phyloP scores from a whole-genome alignment of 2,797 vertebrate species.

The Margarornis squamiger region DNA sequence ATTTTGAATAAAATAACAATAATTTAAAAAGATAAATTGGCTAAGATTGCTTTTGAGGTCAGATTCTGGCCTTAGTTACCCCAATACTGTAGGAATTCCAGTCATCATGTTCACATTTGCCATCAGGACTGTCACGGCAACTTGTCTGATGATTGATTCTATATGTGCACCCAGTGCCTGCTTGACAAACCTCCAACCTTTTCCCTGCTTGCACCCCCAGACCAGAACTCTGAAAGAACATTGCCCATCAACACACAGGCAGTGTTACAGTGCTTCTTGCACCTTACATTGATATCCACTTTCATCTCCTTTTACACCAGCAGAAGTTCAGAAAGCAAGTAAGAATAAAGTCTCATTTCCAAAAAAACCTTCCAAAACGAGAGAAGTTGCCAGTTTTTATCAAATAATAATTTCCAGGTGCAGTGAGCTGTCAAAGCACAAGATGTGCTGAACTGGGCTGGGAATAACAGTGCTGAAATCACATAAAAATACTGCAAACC shows the following conservation, averaged over 20 bases:
- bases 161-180: background rate
- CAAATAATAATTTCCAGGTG: slow-evolving; percentile 56
- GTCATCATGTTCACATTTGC: background rate
- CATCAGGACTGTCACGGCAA: background rate
- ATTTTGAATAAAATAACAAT: background rate
- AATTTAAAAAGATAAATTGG: background rate
- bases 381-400: slow-evolving; percentile 5
- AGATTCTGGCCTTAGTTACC: background rate
- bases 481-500: background rate
- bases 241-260: background rate
- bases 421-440: slow-evolving; percentile 43
- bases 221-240: background rate
- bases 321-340: background rate
- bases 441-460: background rate
- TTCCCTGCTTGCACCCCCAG: background rate
- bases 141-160: background rate
- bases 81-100: background rate
- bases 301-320: background rate
- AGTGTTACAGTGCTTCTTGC: background rate
- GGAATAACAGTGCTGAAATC: slow-evolving; percentile 20
- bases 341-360: background rate
- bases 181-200: background rate
- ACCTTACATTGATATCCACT: background rate
- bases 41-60: background rate
- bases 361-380: background rate